Evolutionary conservation across 2,113 vertebrate species (phyloP).

Genomic region (Nerophis lumbriciformis): DNA sequence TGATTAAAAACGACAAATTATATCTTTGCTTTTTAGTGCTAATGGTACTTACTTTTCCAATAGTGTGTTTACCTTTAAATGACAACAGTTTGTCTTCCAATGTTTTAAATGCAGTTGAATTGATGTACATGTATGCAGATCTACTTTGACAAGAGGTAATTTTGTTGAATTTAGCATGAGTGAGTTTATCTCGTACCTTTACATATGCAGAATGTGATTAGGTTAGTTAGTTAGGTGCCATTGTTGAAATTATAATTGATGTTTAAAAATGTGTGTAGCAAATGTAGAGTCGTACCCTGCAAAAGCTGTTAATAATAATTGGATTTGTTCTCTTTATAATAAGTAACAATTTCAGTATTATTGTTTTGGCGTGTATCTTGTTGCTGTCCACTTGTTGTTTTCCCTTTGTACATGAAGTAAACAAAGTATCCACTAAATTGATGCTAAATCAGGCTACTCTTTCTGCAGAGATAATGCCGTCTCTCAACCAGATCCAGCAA

Average conservation of each 20-base stretch:
- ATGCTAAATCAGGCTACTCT: slow-evolving; percentile 7
- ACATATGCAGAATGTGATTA: not conserved
- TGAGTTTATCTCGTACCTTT: not conserved
- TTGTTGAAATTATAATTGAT: not conserved
- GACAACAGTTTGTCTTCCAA: not conserved
- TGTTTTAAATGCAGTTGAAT: not conserved
- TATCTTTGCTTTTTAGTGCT: not conserved
- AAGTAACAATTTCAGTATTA: not conserved
- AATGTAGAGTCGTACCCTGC: not conserved
- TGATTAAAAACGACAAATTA: not conserved
- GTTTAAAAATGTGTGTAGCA: not conserved
- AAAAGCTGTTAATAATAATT: not conserved
- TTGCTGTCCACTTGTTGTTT: slow-evolving; percentile 12
- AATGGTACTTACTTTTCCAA: not conserved
- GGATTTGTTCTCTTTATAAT: slow-evolving; percentile 1
- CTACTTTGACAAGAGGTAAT: not conserved
- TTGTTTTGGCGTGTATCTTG: slow-evolving; percentile 6
- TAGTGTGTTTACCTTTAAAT: not conserved
- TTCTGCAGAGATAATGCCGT: slow-evolving; percentile 7
- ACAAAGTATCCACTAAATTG: slow-evolving; percentile 28
- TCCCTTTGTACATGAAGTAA: slow-evolving; percentile 23
- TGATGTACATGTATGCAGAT: not conserved
- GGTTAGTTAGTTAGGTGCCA: not conserved
- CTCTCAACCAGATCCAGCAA: slow-evolving; percentile 13
- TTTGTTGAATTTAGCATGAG: not conserved